Evolutionary conservation across 2,113 vertebrate genomes (phyloP).

Genomic region (Tychaedon coryphoeus): DNA sequence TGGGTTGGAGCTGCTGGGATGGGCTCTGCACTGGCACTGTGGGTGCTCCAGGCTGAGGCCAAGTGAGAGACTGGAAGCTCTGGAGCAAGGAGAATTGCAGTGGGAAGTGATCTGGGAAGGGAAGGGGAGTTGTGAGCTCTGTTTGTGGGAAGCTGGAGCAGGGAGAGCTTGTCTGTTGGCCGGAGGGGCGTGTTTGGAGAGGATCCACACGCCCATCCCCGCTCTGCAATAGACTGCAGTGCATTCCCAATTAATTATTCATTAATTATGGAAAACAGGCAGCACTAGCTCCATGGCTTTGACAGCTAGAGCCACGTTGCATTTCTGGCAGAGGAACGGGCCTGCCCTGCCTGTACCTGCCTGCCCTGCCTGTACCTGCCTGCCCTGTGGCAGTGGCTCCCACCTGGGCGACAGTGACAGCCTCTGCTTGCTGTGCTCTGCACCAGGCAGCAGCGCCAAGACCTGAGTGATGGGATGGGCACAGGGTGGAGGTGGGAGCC

Average conservation of each 20-base stretch:
- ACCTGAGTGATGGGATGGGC: not conserved
- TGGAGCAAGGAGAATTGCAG: not conserved
- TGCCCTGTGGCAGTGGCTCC: not conserved
- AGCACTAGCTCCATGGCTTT: not conserved
- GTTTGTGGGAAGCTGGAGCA: not conserved
- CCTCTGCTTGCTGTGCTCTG: not conserved
- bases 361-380: not conserved
- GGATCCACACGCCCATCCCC: not conserved
- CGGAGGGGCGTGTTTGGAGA: not conserved
- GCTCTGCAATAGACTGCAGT: slow-evolving; percentile 51
- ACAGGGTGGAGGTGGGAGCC: not conserved
- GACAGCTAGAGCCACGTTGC: not conserved
- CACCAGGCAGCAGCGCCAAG: not conserved
- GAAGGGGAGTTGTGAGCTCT: not conserved
- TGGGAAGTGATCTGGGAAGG: accelerated
- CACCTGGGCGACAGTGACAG: not conserved
- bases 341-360: not conserved
- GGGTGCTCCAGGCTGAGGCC: not conserved
- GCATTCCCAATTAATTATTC: slow-evolving; percentile 62
- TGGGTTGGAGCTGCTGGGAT: not conserved
- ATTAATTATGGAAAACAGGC: slow-evolving; percentile 61
- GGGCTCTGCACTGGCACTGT: accelerated
- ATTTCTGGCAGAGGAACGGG: accelerated
- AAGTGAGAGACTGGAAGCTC: accelerated
- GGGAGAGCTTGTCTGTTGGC: not conserved